A percentile compares a stretch with the other conserved stretches of the same genome.
These are phyloP conservation scores for Punctoribates punctum DNA, from an alignment of 2,888 invertebrate genomes.

Conservation along the genomic window DNA sequence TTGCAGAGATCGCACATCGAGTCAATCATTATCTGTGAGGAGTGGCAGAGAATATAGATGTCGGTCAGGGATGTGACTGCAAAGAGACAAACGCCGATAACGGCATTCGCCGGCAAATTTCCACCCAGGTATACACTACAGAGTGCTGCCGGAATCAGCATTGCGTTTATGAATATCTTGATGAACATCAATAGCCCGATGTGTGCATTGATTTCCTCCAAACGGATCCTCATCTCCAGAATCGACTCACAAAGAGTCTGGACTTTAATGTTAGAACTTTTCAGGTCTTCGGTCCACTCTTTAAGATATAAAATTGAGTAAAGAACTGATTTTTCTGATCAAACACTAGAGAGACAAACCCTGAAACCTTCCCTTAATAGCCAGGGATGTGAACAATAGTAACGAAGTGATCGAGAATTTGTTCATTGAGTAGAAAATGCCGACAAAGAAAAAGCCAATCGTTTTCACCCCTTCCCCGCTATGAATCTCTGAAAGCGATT, in stretches of 20 bases:
- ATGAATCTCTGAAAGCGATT: not conserved
- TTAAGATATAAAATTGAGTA: not conserved
- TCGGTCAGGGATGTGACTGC: not conserved
- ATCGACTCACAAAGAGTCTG: not conserved
- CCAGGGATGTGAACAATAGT: not conserved
- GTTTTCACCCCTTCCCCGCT: not conserved
- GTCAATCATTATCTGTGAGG: not conserved
- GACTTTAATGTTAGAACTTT: not conserved
- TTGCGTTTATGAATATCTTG: not conserved
- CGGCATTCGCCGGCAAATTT: not conserved
- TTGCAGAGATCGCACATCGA: not conserved
- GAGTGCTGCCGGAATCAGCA: not conserved
- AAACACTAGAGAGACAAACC: no score
- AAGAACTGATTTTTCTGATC: no score
- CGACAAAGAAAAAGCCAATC: not conserved
- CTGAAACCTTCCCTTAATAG: not conserved
- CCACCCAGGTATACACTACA: not conserved
- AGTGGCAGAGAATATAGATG: not conserved
- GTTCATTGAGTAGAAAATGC: not conserved
- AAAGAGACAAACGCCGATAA: not conserved
- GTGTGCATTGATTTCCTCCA: not conserved
- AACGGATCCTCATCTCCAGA: not conserved
- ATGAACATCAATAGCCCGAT: not conserved
- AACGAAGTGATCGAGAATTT: slow-evolving; percentile 3
- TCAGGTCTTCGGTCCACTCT: not conserved